These are phyloP conservation scores for Furcifer pardalis DNA, from an alignment of 2,797 vertebrate genomes.

Conservation along the genomic window DNA sequence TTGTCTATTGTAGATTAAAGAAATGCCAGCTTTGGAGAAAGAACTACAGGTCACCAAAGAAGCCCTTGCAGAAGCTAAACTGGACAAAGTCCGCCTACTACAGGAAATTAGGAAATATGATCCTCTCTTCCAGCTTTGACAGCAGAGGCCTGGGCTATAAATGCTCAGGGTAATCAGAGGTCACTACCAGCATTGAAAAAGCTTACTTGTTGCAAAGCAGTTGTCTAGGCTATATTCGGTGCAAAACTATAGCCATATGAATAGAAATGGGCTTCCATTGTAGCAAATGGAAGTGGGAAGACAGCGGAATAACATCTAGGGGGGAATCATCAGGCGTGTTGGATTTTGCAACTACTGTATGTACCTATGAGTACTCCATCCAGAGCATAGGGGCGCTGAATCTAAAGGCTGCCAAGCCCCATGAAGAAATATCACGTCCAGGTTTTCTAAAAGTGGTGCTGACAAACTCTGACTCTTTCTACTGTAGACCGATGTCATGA, in stretches of 20 bases:
- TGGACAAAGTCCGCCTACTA: constrained; percentile 87
- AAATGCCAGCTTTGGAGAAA: constrained; percentile 74
- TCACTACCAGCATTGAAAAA: constrained; percentile 65
- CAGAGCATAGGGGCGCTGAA: constrained; percentile 9
- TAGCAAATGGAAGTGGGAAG: not conserved
- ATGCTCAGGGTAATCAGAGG: constrained; percentile 55
- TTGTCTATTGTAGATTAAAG: constrained; percentile 65
- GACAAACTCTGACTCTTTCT: constrained; percentile 21
- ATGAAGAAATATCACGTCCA: not conserved
- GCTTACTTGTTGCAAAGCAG: constrained; percentile 28
- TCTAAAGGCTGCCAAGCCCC: not conserved
- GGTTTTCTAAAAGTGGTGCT: not conserved
- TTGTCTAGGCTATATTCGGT: constrained; percentile 12
- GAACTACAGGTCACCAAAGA: constrained; percentile 80
- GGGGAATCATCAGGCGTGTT: not conserved
- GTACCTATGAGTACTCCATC: constrained; percentile 19
- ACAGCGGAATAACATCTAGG: not conserved
- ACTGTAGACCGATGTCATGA: not conserved
- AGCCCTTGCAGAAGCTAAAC: constrained; percentile 82
- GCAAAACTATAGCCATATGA: not conserved
- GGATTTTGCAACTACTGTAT: constrained; percentile 12
- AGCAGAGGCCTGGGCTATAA: constrained; percentile 29
- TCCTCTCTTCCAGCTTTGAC: constrained; percentile 88
- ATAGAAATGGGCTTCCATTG: constrained; percentile 36
- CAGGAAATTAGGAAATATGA: constrained; percentile 91